Base-by-base conservation (phyloP, 2,113 vertebrate genomes). In the Myotis yumanensis region DNA sequence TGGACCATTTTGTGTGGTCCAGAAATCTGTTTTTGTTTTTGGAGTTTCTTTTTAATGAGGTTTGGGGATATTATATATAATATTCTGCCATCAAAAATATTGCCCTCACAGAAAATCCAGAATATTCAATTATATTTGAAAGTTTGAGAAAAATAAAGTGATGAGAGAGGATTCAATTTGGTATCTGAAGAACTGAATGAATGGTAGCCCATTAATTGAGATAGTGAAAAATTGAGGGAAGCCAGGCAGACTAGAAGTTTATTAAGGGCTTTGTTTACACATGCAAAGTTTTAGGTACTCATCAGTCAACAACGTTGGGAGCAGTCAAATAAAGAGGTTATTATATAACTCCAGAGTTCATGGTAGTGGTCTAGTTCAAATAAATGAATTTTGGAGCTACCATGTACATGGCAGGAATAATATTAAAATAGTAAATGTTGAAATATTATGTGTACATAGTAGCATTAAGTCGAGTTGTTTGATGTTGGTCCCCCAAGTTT, bases 401-500 rank as follows among this genome's bases (percentile, higher is more conserved):
- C 35, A 35, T 28, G 1, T 23, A 35, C 7, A 66, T 76, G 35
- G 6, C 0, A 83, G 5, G 4, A 52, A 22, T 15, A 46, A 40
- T 32, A 64, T 52, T 52, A 83, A 94, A 80, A 79, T 12, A 43
- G 25, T 20, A 90, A 89, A 35, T 81, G 72, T 79, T 86, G 92
- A 23, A 77, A 40, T 80, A 66, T 64, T 81, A 85, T 77, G 30
- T 30, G 32, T 73, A 54, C 54, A 17, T 17, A 66, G 16, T 18
- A 89, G 14, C 43, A 54, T 7, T 69, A 30, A 72, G 11, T 15
- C 18, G 52, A 43, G 16, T 32, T 89, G 62, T 72, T 86, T 90
- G 43, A 90, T 77, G 52, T 86, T 43, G 15, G 23, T 59, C 59
- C 57, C 43, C 37, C 81, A 87, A 59, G 93, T 81, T 91, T 94